Percentiles rank a stretch among this genome's conserved stretches.
Conservation (phyloP, 2,888 invertebrate genomes). For the Lagria hirta region DNA sequence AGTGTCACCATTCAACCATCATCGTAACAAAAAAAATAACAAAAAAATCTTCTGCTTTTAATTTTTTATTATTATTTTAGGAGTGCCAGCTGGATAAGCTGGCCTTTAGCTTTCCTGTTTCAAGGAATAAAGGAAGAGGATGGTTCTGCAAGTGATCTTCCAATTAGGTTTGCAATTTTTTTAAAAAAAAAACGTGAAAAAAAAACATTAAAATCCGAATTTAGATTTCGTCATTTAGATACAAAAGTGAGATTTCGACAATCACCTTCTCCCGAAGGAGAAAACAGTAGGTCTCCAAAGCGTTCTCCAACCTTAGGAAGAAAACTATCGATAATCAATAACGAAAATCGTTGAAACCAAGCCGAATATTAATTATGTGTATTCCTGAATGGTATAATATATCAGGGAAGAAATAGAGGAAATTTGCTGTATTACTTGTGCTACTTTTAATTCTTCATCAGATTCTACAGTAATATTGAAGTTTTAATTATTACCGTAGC, state of each 20-base stretch:
- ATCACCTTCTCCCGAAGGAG: conserved; percentile 70
- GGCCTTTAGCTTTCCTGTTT: conserved; percentile 87
- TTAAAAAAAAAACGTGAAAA: too few species aligned
- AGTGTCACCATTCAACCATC: conserved; percentile 53
- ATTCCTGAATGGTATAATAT: too few species aligned
- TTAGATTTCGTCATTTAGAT: conserved; percentile 82
- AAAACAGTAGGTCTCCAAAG: conserved; percentile 56
- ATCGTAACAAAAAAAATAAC: conserved; percentile 47
- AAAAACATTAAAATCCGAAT: too few species aligned
- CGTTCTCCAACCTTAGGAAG: conserved; percentile 53
- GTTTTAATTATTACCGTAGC: too few species aligned
- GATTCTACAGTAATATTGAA: too few species aligned
- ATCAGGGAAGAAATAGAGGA: too few species aligned
- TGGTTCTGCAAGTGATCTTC: conserved; percentile 68
- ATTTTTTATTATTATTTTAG: conserved; percentile 54
- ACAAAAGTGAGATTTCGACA: conserved; percentile 80
- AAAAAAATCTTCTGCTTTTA: too few species aligned
- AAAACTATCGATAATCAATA: conserved; percentile 12
- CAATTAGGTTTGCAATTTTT: conserved; percentile 71
- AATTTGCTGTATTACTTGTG: too few species aligned
- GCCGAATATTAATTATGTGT: too few species aligned
- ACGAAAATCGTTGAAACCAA: conserved; percentile 13
- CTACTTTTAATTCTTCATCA: too few species aligned
- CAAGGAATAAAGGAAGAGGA: conserved; percentile 74
- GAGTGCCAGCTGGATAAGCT: conserved; percentile 86